phyloP scores from a whole-genome alignment of 2,113 vertebrate genomes.

The Dromaius novaehollandiae region DNA sequence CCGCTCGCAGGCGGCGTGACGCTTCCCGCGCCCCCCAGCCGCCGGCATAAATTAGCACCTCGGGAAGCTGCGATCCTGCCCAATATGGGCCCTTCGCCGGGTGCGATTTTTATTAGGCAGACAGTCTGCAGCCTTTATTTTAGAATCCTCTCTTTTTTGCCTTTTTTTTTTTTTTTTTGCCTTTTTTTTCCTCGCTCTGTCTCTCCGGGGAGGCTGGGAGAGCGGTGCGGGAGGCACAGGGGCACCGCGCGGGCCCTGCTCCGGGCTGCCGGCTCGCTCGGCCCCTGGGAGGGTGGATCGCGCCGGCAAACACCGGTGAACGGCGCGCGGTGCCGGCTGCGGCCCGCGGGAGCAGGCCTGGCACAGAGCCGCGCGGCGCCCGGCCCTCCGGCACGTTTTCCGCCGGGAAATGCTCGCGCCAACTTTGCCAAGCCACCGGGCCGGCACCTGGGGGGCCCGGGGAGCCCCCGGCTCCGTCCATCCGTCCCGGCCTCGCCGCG shows the following conservation, averaged over 20 bases:
- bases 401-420: accelerated
- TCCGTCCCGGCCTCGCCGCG: accelerated
- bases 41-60: constrained; percentile 65
- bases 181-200: too few species aligned
- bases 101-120: constrained; percentile 47
- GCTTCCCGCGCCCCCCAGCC: constrained; percentile 33
- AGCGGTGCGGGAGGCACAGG: accelerated
- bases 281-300: too few species aligned
- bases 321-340: too few species aligned
- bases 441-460: accelerated
- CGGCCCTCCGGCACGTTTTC: background rate
- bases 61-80: constrained; percentile 21
- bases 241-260: background rate
- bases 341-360: too few species aligned
- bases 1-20: constrained; percentile 35
- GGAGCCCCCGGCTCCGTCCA: background rate
- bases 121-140: constrained; percentile 56
- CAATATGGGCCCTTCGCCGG: constrained; percentile 47
- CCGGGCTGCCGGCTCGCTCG: too few species aligned
- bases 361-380: background rate
- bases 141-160: background rate
- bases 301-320: too few species aligned
- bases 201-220: background rate
- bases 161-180: background rate
- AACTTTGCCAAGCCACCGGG: background rate